phyloP scores from a whole-genome alignment of 2,113 vertebrate species.

The Machaerirhynchus nigripectus region DNA sequence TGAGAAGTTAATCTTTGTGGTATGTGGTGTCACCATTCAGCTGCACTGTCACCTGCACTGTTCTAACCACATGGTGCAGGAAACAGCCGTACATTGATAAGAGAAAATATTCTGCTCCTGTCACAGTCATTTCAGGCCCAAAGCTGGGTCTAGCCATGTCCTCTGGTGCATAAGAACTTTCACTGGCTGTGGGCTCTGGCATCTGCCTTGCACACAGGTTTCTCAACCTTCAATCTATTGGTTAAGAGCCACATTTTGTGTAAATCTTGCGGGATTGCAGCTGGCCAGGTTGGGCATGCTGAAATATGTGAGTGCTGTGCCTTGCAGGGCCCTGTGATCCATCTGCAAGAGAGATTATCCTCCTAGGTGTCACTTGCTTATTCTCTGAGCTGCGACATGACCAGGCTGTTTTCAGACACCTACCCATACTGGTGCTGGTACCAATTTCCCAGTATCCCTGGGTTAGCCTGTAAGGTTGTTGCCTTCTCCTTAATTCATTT shows the following conservation, averaged over 20 bases:
- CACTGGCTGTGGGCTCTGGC: slow-evolving; percentile 44
- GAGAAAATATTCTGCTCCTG: background rate
- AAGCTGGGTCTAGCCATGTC: slow-evolving; percentile 1
- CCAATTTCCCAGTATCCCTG: background rate
- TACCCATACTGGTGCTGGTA: background rate
- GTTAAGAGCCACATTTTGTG: background rate
- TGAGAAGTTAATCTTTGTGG: background rate
- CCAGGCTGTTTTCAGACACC: background rate
- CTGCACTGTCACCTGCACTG: slow-evolving; percentile 29
- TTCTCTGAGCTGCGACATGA: background rate
- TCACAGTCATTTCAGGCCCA: slow-evolving; percentile 51
- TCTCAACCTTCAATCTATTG: background rate
- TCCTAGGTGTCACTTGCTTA: background rate
- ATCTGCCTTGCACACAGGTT: background rate
- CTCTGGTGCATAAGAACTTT: slow-evolving; percentile 39
- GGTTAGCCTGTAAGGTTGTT: background rate
- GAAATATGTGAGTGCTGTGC: background rate
- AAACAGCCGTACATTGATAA: slow-evolving; percentile 32
- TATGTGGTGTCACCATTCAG: slow-evolving; percentile 18
- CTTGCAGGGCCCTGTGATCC: background rate
- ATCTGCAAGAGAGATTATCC: background rate
- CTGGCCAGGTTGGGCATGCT: background rate
- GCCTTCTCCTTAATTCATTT: background rate
- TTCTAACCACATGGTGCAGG: slow-evolving; percentile 22
- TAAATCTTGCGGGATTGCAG: background rate